Base-by-base conservation (phyloP, 2,888 invertebrate genomes). In the Thecophora atra region DNA sequence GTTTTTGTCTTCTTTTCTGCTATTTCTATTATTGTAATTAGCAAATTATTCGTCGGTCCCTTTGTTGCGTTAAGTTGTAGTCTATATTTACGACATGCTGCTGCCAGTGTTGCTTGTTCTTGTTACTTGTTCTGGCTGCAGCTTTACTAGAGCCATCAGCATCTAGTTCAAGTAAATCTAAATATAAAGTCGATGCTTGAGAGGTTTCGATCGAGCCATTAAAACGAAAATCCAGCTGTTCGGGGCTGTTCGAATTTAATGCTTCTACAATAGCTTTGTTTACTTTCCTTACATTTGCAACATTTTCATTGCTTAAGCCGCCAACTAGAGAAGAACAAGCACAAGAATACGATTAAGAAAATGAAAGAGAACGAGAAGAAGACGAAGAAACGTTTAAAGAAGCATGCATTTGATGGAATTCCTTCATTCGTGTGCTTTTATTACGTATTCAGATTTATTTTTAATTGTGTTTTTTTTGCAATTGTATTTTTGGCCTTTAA, bases 151-250 rank as follows among this genome's bases (percentile, higher is more conserved):
- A 56, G 56, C 56, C 30, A 13, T 42, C 21, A 26, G 42, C 68
- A 68, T 56, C 68, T 68, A 68, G 68, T 68, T 68, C 68, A 68
- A 68, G 68, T 56, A 68, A 68, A 68, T 68, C 56, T 68, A 58
- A 68, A 42, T 68, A 56, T 68, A 68, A 52, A 51, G 37, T 13
- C 30, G 52, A 47, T n/a, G 30, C 47, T n/a, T 47, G 13, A 15
- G 26, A 15, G 26, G 37, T 24, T 68, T 68, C 68, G 54, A 24
- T 56, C 21, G 51, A 17, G 30, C 51, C 65, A 65, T 47, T 47
- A 17, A 26, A 44, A 42, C 42, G n/a, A 19, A 44, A 24, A 42
- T 64, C 64, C 64, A 60, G 60, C 60, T 60, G 60, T n/a, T 60
- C 30, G 60, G 28, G 0, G 30, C 21, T 24, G 24, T 8, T 19